These are phyloP conservation scores for Caradrina clavipalpis DNA, from an alignment of 2,888 invertebrate species.

Conservation along the genomic window DNA sequence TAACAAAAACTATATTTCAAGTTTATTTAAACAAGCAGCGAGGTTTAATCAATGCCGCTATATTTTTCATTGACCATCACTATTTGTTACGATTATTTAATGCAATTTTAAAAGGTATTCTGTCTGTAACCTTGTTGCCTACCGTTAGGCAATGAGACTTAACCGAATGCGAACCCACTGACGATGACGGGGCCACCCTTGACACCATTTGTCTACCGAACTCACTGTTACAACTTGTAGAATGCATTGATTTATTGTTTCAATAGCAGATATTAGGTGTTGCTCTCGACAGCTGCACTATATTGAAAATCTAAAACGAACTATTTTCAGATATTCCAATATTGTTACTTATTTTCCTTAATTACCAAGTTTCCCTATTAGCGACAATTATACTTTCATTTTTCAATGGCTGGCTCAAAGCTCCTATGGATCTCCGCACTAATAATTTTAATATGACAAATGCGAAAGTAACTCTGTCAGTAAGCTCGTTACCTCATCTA, in stretches of 20 bases:
- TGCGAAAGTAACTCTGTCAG: background rate
- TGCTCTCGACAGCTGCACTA: background rate
- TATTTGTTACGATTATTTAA: slow-evolving; percentile 18
- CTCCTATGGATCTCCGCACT: background rate
- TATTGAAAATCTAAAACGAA: background rate
- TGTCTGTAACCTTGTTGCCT: slow-evolving; percentile 52
- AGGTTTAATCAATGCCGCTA: slow-evolving; percentile 1
- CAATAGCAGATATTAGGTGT: background rate
- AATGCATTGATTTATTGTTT: slow-evolving; percentile 7
- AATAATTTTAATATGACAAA: background rate
- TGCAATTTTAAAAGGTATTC: slow-evolving; percentile 45
- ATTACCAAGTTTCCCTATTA: background rate
- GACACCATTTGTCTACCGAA: slow-evolving; percentile 61
- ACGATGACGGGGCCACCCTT: slow-evolving; percentile 54
- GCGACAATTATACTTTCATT: background rate
- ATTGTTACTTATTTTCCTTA: slow-evolving; percentile 14
- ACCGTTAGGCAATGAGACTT: slow-evolving; percentile 56
- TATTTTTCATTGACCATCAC: slow-evolving; percentile 21
- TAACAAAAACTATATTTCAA: slow-evolving; percentile 1
- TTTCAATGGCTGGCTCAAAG: background rate
- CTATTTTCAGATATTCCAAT: no score
- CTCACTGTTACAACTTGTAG: slow-evolving; percentile 9
- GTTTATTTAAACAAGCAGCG: background rate
- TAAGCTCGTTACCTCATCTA: background rate
- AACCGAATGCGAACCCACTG: slow-evolving; percentile 40